Base-by-base conservation (phyloP, 1,140 invertebrate genomes). In the Nephotettix cincticeps region DNA sequence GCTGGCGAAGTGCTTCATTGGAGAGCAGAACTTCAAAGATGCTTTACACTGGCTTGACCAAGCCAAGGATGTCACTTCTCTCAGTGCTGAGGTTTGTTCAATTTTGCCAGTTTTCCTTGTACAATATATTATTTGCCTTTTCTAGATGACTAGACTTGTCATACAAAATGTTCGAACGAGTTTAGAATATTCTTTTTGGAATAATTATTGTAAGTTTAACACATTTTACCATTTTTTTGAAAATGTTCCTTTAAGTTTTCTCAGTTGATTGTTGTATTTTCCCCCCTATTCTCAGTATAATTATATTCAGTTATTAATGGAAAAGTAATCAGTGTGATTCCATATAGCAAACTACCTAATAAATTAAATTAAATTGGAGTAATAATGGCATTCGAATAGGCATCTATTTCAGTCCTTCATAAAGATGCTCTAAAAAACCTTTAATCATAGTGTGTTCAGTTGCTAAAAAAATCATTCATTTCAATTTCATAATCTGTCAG, bases 1-100 rank as follows among this genome's bases (percentile, higher is more conserved):
- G 75, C 80, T 93, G 69, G 90, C 87, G 23, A 92, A 93, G 80
- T 88, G 87, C 78, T 86, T 87, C 75, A 83, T 91, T 72, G 64
- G 66, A 1, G 83, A 82, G 56, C 81, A 80, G 32, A 78, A 87
- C 9, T 85, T 86, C 74, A 65, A 82, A 54, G 78, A 85, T 69
- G 89, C 84, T n/a, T 75, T 87, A 0, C 65, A 83, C 61, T 90
- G 84, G 84, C 79, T 92, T 17, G 83, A 85, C 51, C 80, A 83
- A 74, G 84, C 86, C 17, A 65, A 72, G 23, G 65, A 74, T 36
- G 70, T 76, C 13, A 63, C 72, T 2, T 32, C 54, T n/a, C 61
- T 65, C 23, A 66, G 68, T 47, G 70, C 72, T 36, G 75, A 77
- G 73, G 77, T 76, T 64, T 68, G 66, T 58, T 28, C 1, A 47